phyloP scores from a whole-genome alignment of 1,140 invertebrate species.

The Mactra quadrangularis region DNA sequence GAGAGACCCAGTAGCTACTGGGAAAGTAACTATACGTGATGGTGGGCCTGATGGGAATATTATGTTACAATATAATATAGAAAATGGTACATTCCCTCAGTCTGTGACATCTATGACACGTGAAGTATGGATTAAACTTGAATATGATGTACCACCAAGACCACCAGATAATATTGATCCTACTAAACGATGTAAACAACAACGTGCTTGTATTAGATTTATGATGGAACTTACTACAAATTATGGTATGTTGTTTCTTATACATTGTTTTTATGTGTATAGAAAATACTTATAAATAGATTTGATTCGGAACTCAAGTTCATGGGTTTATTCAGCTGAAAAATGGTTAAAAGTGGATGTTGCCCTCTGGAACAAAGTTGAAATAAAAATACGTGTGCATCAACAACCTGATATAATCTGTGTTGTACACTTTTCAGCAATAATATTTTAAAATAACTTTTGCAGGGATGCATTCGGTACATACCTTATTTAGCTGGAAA shows the following conservation, averaged over 20 bases:
- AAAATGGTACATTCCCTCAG: slow-evolving; percentile 81
- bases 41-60: slow-evolving; percentile 11
- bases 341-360: too few species aligned
- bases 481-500: too few species aligned
- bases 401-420: too few species aligned
- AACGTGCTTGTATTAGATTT: slow-evolving; percentile 78
- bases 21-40: slow-evolving; percentile 74
- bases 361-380: too few species aligned
- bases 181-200: slow-evolving; percentile 70
- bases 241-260: slow-evolving; percentile 68
- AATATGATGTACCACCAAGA: slow-evolving; percentile 66
- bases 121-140: slow-evolving; percentile 70
- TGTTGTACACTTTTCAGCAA: too few species aligned
- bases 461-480: too few species aligned
- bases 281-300: too few species aligned
- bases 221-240: slow-evolving; percentile 72
- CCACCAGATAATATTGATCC: slow-evolving; percentile 45
- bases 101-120: slow-evolving; percentile 76
- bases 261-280: too few species aligned
- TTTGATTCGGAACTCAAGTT: too few species aligned
- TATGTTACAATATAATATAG: slow-evolving; percentile 65
- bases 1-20: slow-evolving; percentile 73
- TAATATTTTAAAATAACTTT: too few species aligned
- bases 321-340: too few species aligned
- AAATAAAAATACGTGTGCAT: too few species aligned